phyloP scores from a whole-genome alignment of 1,140 invertebrate genomes.

The silkworm (Bombyx mori) region ASM3026992v2 NC_085107.1:13194001-13194500 shows the following conservation, averaged over 20 bases:
- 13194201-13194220: conserved; percentile 6
- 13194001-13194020: too few species aligned
- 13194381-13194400: conserved; percentile 3
- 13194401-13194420: neutral
- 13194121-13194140: too few species aligned
- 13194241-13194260: conserved; percentile 3
- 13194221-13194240: neutral
- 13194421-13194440: conserved; percentile 1
- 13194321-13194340: conserved; percentile 3
- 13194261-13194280: conserved; percentile 1
- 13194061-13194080: conserved; percentile 1
- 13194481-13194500: neutral
- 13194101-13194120: too few species aligned
- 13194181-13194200: conserved; percentile 4
- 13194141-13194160: too few species aligned
- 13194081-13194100: conserved; percentile 8
- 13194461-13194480: conserved; percentile 1
- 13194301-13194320: neutral
- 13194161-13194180: conserved; percentile 11
- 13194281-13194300: conserved; percentile 3
- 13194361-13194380: conserved; percentile 3
- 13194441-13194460: conserved; percentile 1
- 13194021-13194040: too few species aligned
- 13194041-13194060: neutral
- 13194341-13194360: conserved; percentile 1